Evolutionary conservation across 92 coral and sea anemone species (phyloP), one percentile per base, ranked within the genome.

Genomic region (Porites rus): DNA sequence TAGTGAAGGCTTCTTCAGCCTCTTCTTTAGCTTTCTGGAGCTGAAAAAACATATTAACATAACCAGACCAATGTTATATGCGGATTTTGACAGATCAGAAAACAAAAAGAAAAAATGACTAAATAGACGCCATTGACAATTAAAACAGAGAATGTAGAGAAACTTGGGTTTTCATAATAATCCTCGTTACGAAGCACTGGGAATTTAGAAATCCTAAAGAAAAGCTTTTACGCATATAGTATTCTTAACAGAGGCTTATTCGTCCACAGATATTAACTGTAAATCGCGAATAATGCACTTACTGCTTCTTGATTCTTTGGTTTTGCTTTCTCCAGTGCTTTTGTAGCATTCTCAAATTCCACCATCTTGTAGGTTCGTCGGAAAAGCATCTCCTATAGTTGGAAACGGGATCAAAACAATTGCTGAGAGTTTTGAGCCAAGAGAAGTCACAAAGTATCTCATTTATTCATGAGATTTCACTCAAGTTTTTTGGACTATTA

Each of bases 291-390:
- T 38, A 38, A 38, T 4, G 46, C 46, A 38, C 46, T 38, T 82
- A 94, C 99, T 90, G 87, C 93, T 69, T 95, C 94, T 75, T 93
- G 91, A 77, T 97, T 97, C 86, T 97, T 95, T 46, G 99, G 99
- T 72, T 97, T 97, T 51, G 99, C 98, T 84, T 97, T 95, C 73
- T 95, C 97, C 50, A 93, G 73, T 2, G 99, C 97, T 76, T 97
- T 95, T 75, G 84, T 88, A 13, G 99, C 95, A 86, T 93, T 97
- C 77, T 97, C 98, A 74, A 95, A 93, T 69, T 95, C 98, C 8
- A 97, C 98, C 78, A 97, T 88, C 87, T 93, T 95, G 75, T 96
- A 96, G 6, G 98, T 97, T 51, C 99, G 90, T 72, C 96, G 91
- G 75, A 93, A 95, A 79, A 97, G 88, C 99, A 95, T 97, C 50